These are phyloP conservation scores for Cossypha heuglini DNA, from an alignment of 2,797 vertebrate genomes.

Conservation along the genomic window DNA sequence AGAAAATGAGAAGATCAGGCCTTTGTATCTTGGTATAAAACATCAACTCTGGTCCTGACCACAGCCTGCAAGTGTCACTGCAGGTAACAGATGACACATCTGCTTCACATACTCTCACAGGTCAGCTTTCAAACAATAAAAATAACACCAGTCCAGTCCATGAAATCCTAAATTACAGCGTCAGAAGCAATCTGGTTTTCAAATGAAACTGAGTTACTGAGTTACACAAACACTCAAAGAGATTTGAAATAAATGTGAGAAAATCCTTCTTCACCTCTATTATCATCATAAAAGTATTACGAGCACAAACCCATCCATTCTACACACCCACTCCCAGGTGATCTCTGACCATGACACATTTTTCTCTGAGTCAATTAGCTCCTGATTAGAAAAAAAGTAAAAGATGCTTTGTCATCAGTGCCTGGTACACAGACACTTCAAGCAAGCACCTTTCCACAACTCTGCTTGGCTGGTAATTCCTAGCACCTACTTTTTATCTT, in stretches of 20 bases:
- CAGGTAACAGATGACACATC: not conserved
- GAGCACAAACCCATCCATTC: not conserved
- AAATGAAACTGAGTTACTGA: not conserved
- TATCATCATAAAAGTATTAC: not conserved
- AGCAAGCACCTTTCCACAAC: not conserved
- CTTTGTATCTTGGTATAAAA: not conserved
- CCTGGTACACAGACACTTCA: not conserved
- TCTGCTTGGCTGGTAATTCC: not conserved
- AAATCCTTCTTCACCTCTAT: not conserved
- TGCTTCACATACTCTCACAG: not conserved
- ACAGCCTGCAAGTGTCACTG: not conserved
- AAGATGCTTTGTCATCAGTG: conserved; percentile 37
- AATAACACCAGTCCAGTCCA: not conserved
- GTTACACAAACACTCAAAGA: not conserved
- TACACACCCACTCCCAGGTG: not conserved
- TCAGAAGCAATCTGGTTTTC: not conserved
- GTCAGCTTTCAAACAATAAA: not conserved
- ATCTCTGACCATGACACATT: not conserved
- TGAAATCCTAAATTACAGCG: not conserved
- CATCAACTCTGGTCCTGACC: not conserved
- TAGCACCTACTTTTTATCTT: not conserved
- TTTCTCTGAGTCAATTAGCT: not conserved
- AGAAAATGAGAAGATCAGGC: not conserved
- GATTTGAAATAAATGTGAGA: not conserved
- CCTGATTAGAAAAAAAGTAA: not conserved